Conservation (phyloP, 2,888 invertebrate genomes). For the Pyrgus malvae region DNA sequence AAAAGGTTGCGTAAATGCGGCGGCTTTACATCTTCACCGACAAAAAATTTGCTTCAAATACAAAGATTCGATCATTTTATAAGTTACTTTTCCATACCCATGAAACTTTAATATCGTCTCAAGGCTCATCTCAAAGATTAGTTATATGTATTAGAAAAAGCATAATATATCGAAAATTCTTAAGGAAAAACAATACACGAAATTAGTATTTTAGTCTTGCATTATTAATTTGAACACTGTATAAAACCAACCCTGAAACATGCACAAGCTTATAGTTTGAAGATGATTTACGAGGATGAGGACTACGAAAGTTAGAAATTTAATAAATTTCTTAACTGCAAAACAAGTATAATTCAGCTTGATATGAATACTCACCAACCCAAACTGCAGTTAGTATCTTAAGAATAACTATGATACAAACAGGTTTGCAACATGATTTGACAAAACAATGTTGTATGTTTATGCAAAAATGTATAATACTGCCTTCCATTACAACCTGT, state of each 20-base stretch:
- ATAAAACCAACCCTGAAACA: slow-evolving; percentile 10
- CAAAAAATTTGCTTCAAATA: no score
- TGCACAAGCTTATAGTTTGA: slow-evolving; percentile 19
- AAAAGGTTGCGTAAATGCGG: neutral
- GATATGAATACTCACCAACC: slow-evolving; percentile 33
- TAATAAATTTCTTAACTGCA: neutral
- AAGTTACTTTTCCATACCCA: no score
- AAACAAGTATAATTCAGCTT: slow-evolving; percentile 8
- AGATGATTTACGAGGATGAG: slow-evolving; percentile 9
- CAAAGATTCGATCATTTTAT: no score
- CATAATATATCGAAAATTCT: no score
- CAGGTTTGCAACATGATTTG: neutral
- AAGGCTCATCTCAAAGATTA: no score
- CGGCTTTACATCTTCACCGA: no score
- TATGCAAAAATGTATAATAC: slow-evolving; percentile 16
- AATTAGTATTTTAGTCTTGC: slow-evolving; percentile 7
- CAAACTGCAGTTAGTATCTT: slow-evolving; percentile 31
- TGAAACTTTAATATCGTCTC: no score
- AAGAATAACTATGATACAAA: slow-evolving; percentile 2
- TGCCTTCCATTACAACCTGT: slow-evolving; percentile 25
- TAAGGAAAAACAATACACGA: neutral
- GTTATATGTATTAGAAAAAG: no score
- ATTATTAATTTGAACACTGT: neutral
- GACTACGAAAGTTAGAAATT: slow-evolving; percentile 3
- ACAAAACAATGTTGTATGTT: slow-evolving; percentile 6